Conservation (phyloP, 2,113 vertebrate species). For the Synodontis membranacea region DNA sequence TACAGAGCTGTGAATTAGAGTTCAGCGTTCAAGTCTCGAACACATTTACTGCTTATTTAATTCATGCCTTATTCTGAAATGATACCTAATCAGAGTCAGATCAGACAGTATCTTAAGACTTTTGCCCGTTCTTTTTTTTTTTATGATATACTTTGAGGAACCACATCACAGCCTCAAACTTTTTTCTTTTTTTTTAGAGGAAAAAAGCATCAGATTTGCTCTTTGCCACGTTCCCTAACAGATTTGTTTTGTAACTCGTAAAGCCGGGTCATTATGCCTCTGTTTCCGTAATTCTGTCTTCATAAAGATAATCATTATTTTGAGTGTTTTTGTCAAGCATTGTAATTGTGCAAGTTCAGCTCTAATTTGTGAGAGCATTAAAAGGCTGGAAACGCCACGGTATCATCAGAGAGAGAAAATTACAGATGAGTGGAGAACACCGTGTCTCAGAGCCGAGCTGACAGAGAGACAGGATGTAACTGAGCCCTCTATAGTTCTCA, state of each 20-base stretch:
- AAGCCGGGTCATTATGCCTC: neutral
- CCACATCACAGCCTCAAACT: neutral
- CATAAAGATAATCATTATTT: neutral
- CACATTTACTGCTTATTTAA: neutral
- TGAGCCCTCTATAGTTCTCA: neutral
- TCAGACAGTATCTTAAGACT: neutral
- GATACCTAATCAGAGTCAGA: neutral
- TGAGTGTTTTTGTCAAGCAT: neutral
- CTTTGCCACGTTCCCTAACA: neutral
- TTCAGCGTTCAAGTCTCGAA: neutral
- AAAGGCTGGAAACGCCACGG: neutral
- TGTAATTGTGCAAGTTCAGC: constrained; percentile 35
- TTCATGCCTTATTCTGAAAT: neutral
- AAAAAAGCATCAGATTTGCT: neutral
- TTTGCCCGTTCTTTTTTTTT: neutral
- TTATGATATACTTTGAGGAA: neutral
- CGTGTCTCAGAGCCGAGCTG: neutral
- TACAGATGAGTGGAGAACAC: neutral
- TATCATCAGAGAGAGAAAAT: constrained; percentile 41
- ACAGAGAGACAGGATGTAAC: constrained; percentile 3
- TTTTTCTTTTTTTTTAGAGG: no score
- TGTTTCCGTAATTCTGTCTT: neutral
- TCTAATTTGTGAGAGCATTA: constrained; percentile 35
- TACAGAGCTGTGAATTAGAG: neutral
- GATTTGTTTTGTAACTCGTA: neutral